These are phyloP conservation scores for Hypercompe scribonia DNA, from an alignment of 2,888 invertebrate species.

Conservation along the genomic window DNA sequence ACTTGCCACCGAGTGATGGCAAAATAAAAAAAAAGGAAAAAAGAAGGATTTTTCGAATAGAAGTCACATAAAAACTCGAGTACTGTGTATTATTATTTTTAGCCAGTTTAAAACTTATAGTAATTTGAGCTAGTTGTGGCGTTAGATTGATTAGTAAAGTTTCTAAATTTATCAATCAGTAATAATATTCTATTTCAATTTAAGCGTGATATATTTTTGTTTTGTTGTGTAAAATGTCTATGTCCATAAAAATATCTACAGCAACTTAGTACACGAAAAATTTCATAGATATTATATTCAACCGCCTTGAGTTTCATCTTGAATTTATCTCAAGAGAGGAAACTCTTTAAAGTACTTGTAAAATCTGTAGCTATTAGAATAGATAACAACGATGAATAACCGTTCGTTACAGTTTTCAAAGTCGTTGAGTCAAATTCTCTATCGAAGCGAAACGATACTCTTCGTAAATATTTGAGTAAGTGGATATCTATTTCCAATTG, in stretches of 20 bases:
- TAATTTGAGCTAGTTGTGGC: background rate
- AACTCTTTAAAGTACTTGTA: background rate
- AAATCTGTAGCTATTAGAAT: background rate
- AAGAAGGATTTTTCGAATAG: too few relatives aligned
- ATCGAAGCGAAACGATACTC: background rate
- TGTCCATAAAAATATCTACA: too few relatives aligned
- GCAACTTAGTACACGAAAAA: background rate
- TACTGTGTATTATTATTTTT: too few relatives aligned
- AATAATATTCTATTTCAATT: too few relatives aligned
- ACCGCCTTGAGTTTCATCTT: background rate
- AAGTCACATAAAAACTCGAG: too few relatives aligned
- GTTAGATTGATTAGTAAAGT: background rate
- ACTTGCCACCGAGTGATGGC: too few relatives aligned
- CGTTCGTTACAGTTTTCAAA: background rate
- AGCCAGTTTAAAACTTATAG: background rate
- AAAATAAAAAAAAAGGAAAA: too few relatives aligned
- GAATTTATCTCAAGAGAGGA: background rate
- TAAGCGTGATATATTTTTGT: too few relatives aligned
- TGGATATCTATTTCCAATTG: background rate
- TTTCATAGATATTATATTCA: background rate
- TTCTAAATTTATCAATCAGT: too few relatives aligned
- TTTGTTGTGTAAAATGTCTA: too few relatives aligned
- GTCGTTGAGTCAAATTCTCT: background rate
- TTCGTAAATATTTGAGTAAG: background rate
- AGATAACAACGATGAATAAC: background rate